Evolutionary conservation across 2,113 vertebrate genomes (phyloP).

Genomic region (Xenopus laevis): DNA sequence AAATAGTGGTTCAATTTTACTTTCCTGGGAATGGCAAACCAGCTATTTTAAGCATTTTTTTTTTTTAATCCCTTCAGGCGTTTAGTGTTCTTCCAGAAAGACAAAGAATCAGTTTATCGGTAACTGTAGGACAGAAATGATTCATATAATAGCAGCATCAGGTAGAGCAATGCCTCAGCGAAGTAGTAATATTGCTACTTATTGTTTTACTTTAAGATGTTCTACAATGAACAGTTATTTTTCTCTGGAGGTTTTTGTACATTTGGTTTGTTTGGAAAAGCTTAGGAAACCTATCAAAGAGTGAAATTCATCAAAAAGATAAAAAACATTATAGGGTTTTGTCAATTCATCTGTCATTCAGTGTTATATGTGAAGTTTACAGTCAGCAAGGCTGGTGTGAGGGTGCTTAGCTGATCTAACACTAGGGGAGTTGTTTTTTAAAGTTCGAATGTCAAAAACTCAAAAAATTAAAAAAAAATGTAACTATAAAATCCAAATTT

Average conservation of each 20-base stretch:
- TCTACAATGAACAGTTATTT: slow-evolving; percentile 64
- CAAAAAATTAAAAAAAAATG: too few species aligned
- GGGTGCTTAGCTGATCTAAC: too few species aligned
- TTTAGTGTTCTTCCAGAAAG: slow-evolving; percentile 72
- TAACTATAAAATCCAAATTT: too few species aligned
- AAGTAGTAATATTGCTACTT: slow-evolving; percentile 76
- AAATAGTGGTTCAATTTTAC: slow-evolving; percentile 65
- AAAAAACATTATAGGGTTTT: background rate
- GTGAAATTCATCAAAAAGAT: slow-evolving; percentile 46
- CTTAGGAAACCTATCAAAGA: slow-evolving; percentile 53
- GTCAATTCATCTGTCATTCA: background rate
- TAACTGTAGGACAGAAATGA: slow-evolving; percentile 76
- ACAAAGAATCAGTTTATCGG: slow-evolving; percentile 75
- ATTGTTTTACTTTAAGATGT: slow-evolving; percentile 76
- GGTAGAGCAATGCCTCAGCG: slow-evolving; percentile 76
- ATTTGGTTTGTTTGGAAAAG: slow-evolving; percentile 50
- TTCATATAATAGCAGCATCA: slow-evolving; percentile 76
- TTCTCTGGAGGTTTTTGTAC: slow-evolving; percentile 57
- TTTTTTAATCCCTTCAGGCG: slow-evolving; percentile 73
- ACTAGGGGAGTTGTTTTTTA: too few species aligned
- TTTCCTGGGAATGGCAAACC: slow-evolving; percentile 70
- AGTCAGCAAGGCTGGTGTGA: too few species aligned
- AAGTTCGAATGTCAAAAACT: too few species aligned
- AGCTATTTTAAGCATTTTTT: slow-evolving; percentile 72
- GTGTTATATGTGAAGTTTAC: background rate